Evolutionary conservation across 2,113 vertebrate species (phyloP).

Genomic region (Amazona vittata): DNA sequence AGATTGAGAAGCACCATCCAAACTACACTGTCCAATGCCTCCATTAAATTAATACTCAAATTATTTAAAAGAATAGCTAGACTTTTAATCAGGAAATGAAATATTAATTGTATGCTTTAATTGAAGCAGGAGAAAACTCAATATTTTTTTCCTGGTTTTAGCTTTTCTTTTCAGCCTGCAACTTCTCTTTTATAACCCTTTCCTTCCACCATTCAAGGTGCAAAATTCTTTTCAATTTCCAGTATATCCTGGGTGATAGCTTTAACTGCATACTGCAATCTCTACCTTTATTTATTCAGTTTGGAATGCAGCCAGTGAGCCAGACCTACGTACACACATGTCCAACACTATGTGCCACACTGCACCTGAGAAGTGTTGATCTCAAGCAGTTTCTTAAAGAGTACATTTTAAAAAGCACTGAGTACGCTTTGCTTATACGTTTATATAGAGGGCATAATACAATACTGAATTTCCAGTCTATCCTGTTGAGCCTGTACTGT

Average conservation of each 20-base stretch:
- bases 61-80: not conserved
- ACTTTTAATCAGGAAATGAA: conserved; percentile 29
- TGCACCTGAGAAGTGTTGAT: not conserved
- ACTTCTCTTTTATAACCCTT: not conserved
- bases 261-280: not conserved
- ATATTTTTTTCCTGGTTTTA: not conserved
- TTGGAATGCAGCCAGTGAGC: not conserved
- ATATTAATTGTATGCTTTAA: not conserved
- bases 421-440: not conserved
- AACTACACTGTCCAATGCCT: not conserved
- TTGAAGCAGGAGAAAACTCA: not conserved
- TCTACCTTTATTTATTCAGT: not conserved
- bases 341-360: no score
- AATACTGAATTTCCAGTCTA: not conserved
- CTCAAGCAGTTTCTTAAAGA: not conserved
- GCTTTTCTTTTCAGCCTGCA: not conserved
- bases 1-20: not conserved
- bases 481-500: accelerated
- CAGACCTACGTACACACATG: accelerated
- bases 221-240: not conserved
- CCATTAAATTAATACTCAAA: conserved; percentile 19
- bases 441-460: not conserved
- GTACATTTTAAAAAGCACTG: not conserved
- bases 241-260: not conserved
- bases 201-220: not conserved